Conservation (phyloP, 2,797 vertebrate species). For the Capromys pilorides region DNA sequence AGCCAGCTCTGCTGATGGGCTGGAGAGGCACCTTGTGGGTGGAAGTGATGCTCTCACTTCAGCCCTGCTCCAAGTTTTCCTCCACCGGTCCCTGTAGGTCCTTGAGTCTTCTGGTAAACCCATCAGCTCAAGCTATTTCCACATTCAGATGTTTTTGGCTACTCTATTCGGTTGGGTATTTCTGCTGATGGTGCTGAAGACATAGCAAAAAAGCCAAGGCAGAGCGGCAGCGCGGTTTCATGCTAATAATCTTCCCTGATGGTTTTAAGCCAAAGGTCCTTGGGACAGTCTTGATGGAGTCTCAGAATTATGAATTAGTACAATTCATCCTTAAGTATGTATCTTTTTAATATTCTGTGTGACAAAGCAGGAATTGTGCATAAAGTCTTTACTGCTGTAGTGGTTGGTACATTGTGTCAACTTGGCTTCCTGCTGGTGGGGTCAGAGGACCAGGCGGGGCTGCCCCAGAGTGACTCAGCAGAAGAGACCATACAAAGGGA, state of each 20-base stretch:
- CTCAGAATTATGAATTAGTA: not conserved
- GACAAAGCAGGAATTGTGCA: slow-evolving; percentile 21
- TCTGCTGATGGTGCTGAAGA: not conserved
- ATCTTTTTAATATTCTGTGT: not conserved
- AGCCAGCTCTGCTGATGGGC: not conserved
- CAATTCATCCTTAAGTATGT: not conserved
- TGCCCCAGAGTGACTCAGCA: too few species aligned
- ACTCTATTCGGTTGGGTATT: not conserved
- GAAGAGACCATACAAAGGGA: too few species aligned
- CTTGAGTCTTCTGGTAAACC: not conserved
- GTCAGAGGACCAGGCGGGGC: too few species aligned
- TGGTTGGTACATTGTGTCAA: too few species aligned
- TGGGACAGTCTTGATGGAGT: not conserved
- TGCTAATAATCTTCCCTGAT: not conserved
- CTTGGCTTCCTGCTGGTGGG: too few species aligned
- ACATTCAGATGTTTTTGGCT: not conserved
- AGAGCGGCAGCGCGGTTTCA: too few species aligned
- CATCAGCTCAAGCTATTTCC: not conserved
- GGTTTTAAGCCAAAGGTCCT: not conserved
- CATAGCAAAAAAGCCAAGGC: not conserved
- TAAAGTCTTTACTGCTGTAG: not conserved
- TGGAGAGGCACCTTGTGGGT: not conserved
- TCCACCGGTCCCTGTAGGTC: not conserved
- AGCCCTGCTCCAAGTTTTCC: not conserved
- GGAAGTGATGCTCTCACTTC: not conserved